Base-by-base conservation (phyloP, 2,888 invertebrate genomes). In the Notodonta ziczac region DNA sequence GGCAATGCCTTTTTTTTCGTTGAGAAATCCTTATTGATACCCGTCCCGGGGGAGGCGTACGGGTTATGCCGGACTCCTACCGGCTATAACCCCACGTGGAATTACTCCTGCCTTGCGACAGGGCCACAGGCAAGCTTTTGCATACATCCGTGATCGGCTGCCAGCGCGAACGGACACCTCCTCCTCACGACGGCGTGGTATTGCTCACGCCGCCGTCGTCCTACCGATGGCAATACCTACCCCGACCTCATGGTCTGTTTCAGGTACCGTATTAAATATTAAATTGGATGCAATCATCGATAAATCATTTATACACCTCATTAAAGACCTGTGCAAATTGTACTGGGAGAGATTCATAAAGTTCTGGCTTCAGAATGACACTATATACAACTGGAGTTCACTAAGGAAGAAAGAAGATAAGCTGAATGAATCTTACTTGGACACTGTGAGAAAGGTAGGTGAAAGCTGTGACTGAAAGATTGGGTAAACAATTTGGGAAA, bases 311-410 rank as follows among this genome's bases (percentile, higher is more conserved):
- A 44, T 35, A 14, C 53, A 40, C 7, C 9, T 32, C 57, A 13
- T 56, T 58, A 13, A 61, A 60, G 50, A 54, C 57, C 24, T 56
- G 60, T 24, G 24, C 35, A 32, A 32, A 32, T 9, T 48, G 46
- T 57, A n/a, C 14, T 35, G 44, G 14, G 16, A 13, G 24, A 74
- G 82, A 51, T 80, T 79, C 59, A 70, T 72, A 35, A 76, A 70
- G 12, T 57, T 78, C 24, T 83, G 82, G 80, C 59, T 84, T 2
- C 78, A 82, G 42, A 69, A 69, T 7, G 69, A 79, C 0, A 69
- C 74, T 1, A 62, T 83, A 5, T 83, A 74, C 59, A 66, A 67
- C 7, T 69, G 76, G 32, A 74, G 73, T 8, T 60, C 66, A 0
- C 50, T 74, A 7, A 79, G 77, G 59, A 79, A 71, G 58, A 65